Base-by-base conservation (phyloP, 1,140 invertebrate species). In the Thalassaphorura encarpata region DNA sequence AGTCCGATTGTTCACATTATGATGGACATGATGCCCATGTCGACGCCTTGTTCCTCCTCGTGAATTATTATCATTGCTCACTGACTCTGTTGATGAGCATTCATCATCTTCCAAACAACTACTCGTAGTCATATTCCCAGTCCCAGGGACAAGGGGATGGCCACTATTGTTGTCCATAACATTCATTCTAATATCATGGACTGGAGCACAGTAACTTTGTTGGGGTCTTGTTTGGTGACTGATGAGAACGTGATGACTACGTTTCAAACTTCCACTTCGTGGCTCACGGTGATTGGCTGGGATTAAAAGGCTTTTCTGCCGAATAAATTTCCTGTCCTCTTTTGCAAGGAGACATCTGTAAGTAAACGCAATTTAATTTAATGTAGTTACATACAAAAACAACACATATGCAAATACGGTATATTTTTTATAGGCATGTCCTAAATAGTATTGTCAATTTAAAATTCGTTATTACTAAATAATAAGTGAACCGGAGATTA, bases 331-430 rank as follows among this genome's bases (percentile, higher is more conserved):
- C 8, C 21, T 56, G 46, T 58, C 45, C 8, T 61, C 60, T 33
- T 61, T 52, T 16, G 60, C 55, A n/a, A 61, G 55, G 40, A 61
- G 52, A 28, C 29, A 46, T 33, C 60, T 61, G 36, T 19, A 41
- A 39, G n/a, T n/a, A n/a, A n/a, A n/a, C n/a, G n/a, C n/a, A n/a
- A n/a, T n/a, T n/a, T n/a, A n/a, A n/a, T n/a, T n/a, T n/a, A n/a
- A n/a, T n/a, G n/a, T n/a, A n/a, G n/a, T n/a, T n/a, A n/a, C n/a
- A n/a, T n/a, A n/a, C n/a, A n/a, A n/a, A n/a, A n/a, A n/a, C n/a
- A n/a, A n/a, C n/a, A n/a, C n/a, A n/a, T n/a, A n/a, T n/a, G n/a
- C n/a, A n/a, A n/a, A n/a, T n/a, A n/a, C n/a, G n/a, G n/a, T n/a
- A n/a, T n/a, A n/a, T n/a, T n/a, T n/a, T n/a, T n/a, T n/a, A n/a